Evolutionary conservation across 2,888 invertebrate species (phyloP).

Genomic region (Scaptodrosophila latifasciaeformis): DNA sequence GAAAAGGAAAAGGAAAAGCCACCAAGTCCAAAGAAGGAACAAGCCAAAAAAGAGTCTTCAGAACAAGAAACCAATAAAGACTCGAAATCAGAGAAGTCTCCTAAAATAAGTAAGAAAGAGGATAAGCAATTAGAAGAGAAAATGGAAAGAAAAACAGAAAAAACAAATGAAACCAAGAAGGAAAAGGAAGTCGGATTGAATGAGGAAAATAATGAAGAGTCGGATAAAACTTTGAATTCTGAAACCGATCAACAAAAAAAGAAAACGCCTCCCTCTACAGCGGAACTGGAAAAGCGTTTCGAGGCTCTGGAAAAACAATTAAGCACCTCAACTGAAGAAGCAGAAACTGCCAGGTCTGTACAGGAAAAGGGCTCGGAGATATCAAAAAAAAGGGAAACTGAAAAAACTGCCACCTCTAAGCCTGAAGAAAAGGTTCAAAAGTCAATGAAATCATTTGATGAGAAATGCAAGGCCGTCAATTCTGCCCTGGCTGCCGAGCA

Average conservation of each 20-base stretch:
- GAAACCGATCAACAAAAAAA: conserved; percentile 1
- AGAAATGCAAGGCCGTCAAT: conserved; percentile 39
- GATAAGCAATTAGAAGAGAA: not conserved
- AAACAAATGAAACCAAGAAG: not conserved
- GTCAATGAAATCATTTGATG: conserved; percentile 31
- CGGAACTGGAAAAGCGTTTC: conserved; percentile 69
- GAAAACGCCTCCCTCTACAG: conserved; percentile 60
- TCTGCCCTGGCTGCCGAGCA: conserved; percentile 11
- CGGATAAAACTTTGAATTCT: too few species aligned
- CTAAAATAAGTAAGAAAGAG: conserved; percentile 2
- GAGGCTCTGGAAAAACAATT: conserved; percentile 63
- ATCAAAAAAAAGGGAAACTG: not conserved
- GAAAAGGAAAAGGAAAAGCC: not conserved
- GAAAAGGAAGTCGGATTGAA: not conserved
- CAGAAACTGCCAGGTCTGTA: not conserved
- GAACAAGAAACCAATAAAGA: not conserved
- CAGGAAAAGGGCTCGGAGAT: not conserved
- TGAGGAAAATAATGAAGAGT: not conserved
- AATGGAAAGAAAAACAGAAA: not conserved
- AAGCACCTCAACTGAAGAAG: conserved; percentile 32
- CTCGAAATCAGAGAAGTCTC: not conserved
- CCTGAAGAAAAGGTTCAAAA: conserved; percentile 11
- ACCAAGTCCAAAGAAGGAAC: not conserved
- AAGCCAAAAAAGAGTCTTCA: not conserved
- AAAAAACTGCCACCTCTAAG: not conserved